Conservation (phyloP, 2,888 invertebrate species). For the Labia minor region DNA sequence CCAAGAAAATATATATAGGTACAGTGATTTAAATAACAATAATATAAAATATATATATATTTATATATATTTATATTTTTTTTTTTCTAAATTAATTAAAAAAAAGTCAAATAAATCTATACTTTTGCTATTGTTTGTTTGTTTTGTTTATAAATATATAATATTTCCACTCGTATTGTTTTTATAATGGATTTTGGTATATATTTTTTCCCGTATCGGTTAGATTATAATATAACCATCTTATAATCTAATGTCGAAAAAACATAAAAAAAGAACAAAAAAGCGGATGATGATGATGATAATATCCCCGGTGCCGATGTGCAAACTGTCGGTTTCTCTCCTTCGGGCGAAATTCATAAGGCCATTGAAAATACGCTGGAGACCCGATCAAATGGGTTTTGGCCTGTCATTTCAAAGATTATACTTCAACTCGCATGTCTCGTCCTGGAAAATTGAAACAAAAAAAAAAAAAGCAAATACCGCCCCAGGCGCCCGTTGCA, state of each 20-base stretch:
- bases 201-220: background rate
- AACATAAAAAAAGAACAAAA: background rate
- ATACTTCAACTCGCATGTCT: background rate
- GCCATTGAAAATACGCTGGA: background rate
- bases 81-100: too few relatives aligned
- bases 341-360: background rate
- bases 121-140: too few relatives aligned
- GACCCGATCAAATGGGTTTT: slow-evolving; percentile 13
- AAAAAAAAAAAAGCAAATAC: slow-evolving; percentile 13
- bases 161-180: too few relatives aligned
- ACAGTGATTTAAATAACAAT: too few relatives aligned
- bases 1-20: too few relatives aligned
- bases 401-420: slow-evolving; percentile 1
- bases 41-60: too few relatives aligned
- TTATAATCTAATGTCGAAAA: background rate
- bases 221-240: background rate
- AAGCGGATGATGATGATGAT: too few relatives aligned
- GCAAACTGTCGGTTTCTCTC: background rate
- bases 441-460: background rate
- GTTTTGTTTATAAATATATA: too few relatives aligned
- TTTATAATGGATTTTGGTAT: too few relatives aligned
- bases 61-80: too few relatives aligned
- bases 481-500: slow-evolving; percentile 7
- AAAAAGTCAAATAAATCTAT: too few relatives aligned
- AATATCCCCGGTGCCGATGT: too few relatives aligned